Percentiles rank a stretch among this genome's conserved stretches.
Evolutionary conservation across 2,113 vertebrate species (phyloP).

Genomic region (Cervus canadensis): DNA sequence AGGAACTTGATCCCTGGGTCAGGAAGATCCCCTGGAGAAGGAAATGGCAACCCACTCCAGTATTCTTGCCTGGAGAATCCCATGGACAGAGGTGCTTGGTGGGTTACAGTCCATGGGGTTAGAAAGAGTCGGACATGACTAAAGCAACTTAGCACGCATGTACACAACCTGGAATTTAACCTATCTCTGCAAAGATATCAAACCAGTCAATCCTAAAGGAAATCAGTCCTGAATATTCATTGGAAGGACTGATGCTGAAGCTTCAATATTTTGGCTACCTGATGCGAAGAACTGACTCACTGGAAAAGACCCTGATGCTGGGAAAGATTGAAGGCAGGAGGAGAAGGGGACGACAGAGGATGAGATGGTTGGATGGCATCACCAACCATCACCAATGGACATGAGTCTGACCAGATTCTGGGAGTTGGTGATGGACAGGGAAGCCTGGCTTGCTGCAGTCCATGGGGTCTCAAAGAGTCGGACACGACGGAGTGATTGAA

Average conservation of each 20-base stretch:
- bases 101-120: background rate
- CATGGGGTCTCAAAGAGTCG: accelerated
- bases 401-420: background rate
- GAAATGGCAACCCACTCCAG: background rate
- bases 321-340: background rate
- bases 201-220: background rate
- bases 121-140: background rate
- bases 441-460: background rate
- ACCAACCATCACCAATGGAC: background rate
- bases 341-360: background rate
- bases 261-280: background rate
- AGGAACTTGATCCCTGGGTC: background rate
- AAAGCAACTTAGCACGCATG: background rate
- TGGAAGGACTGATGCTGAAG: background rate
- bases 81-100: background rate
- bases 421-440: background rate
- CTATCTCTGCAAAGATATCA: background rate
- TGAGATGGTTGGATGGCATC: background rate
- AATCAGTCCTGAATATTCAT: background rate
- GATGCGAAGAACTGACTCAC: background rate
- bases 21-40: background rate
- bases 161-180: background rate
- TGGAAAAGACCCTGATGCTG: background rate
- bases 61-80: background rate
- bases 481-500: background rate